phyloP scores from a whole-genome alignment of 2,888 invertebrate species.

The Temnothorax unifasciatus region DNA sequence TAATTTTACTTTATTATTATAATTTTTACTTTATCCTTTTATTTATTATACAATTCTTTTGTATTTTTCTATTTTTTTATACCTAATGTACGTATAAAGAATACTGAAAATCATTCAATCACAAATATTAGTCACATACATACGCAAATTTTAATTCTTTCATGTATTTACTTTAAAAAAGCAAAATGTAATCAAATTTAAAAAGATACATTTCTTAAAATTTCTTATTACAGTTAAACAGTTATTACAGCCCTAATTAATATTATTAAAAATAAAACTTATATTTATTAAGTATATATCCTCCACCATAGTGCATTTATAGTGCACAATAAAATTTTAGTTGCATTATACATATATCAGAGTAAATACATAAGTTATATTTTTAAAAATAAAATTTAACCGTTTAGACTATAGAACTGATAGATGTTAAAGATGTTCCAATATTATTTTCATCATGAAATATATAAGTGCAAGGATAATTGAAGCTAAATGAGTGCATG shows the following conservation, averaged over 20 bases:
- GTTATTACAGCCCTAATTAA: not conserved
- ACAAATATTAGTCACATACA: slow-evolving; percentile 1
- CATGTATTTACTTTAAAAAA: not conserved
- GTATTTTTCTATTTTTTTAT: not conserved
- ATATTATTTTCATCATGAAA: not conserved
- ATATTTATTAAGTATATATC: not conserved
- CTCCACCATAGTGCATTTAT: too few relatives aligned
- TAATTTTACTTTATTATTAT: not conserved
- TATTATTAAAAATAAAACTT: not conserved
- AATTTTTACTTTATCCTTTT: not conserved
- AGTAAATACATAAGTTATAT: not conserved
- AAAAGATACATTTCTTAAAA: not conserved
- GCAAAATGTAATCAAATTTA: not conserved
- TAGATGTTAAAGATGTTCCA: not conserved
- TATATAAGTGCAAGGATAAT: slow-evolving; percentile 26
- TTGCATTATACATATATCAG: not conserved
- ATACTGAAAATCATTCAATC: not conserved
- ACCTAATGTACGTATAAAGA: not conserved
- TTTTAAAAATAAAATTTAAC: not conserved
- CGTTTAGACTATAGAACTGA: not conserved
- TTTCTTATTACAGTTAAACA: not conserved
- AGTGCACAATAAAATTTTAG: not conserved
- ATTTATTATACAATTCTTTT: not conserved
- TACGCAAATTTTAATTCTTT: not conserved
- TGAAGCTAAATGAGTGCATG: slow-evolving; percentile 10